Base-by-base conservation (phyloP, 2,888 invertebrate genomes). In the Opisthograptis luteolata region DNA sequence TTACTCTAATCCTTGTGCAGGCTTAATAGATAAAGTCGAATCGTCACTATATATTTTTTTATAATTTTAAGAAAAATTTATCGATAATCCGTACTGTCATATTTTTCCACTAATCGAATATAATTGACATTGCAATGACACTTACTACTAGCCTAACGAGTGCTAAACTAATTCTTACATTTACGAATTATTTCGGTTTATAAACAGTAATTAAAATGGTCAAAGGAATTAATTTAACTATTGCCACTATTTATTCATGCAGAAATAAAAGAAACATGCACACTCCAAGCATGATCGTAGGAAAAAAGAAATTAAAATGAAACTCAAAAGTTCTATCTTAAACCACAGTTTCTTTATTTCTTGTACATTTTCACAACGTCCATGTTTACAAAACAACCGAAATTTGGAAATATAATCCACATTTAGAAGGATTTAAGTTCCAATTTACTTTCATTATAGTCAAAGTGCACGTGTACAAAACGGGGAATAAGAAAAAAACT, bases 51-150 rank as follows among this genome's bases (percentile, higher is more conserved):
- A 66, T 66, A 71, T 66, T 64, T 56, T 60, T 72, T 70, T 63
- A 64, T 57, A n/a, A n/a, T 65, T 70, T 74, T 73, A 77, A 73
- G 74, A 71, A 79, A 76, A 73, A 68, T 79, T 81, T 84, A 78
- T 87, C 86, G 84, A 87, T 87, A 87, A 84, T 79, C 76, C 83
- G 63, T 84, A 81, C 79, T 76, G 83, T 77, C 79, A 78, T 78
- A 77, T 73, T 78, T 77, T 77, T 76, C 68, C 77, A 81, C 89
- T 90, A 90, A 82, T 88, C 83, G 80, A 86, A 90, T 89, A 90
- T 90, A 90, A 90, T 90, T 90, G 89, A 90, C 89, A 84, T 87
- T 79, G 86, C 87, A 79, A 87, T 86, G 84, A 87, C 85, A 84
- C 87, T 87, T 87, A 88, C 87, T 89, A 86, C 82, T 87, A 89